Evolutionary conservation across 2,888 invertebrate species (phyloP).

Genomic region (Lasioglossum leucozonium): DNA sequence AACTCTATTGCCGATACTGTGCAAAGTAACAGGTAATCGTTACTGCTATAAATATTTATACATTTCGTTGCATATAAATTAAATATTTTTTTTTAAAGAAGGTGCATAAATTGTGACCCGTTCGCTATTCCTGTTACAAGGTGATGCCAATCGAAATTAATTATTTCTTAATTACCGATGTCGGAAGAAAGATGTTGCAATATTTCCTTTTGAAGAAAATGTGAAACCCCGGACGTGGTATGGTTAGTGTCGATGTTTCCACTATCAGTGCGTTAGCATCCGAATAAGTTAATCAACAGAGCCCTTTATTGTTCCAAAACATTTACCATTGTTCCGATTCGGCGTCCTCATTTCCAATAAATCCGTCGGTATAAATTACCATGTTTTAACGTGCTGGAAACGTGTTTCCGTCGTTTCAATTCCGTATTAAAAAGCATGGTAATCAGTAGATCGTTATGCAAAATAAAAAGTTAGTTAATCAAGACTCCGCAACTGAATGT

Average conservation of each 20-base stretch:
- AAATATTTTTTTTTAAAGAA: neutral
- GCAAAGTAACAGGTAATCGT: neutral
- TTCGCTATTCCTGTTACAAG: neutral
- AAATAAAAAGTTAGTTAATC: no score
- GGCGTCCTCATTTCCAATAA: neutral
- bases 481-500: no score
- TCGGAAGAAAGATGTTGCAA: neutral
- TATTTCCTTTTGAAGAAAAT: neutral
- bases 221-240: no score
- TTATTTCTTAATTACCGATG: neutral
- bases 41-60: neutral
- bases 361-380: constrained; percentile 1
- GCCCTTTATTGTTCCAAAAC: neutral
- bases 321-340: neutral
- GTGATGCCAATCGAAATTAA: neutral
- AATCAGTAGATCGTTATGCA: neutral
- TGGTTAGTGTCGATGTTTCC: no score
- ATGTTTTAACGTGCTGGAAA: neutral
- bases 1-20: no score
- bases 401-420: neutral
- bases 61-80: neutral
- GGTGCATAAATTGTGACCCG: neutral
- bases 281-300: neutral
- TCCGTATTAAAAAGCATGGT: neutral
- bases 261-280: neutral